Conservation (phyloP, 2,888 invertebrate genomes). For the Parnassius apollo region DNA sequence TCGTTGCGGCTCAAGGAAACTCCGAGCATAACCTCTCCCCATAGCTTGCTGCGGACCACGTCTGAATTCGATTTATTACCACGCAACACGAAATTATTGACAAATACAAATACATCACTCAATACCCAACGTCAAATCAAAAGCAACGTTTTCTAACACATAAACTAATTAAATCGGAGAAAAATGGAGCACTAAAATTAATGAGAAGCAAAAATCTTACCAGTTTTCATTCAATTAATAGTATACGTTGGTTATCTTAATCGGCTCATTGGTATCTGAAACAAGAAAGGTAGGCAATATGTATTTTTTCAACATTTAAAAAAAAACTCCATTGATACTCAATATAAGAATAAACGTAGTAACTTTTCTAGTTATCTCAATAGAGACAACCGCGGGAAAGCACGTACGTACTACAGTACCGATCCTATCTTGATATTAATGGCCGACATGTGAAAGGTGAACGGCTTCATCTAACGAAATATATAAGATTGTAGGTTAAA, state of each 20-base stretch:
- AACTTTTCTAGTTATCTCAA: conserved; percentile 10
- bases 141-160: too few species aligned
- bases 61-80: too few species aligned
- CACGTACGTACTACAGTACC: conserved; percentile 57
- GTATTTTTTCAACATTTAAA: neutral
- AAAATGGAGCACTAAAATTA: too few species aligned
- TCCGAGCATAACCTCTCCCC: too few species aligned
- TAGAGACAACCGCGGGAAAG: conserved; percentile 31
- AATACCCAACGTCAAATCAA: too few species aligned
- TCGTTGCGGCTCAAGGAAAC: too few species aligned
- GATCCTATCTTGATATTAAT: conserved; percentile 74
- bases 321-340: too few species aligned
- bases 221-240: neutral
- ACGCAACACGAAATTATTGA: too few species aligned
- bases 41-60: too few species aligned
- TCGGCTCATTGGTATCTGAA: conserved; percentile 1
- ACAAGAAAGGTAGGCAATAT: conserved; percentile 1
- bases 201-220: neutral
- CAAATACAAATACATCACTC: too few species aligned
- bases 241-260: neutral
- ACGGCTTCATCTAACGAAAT: conserved; percentile 62
- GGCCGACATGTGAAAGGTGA: conserved; percentile 74
- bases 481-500: conserved; percentile 4
- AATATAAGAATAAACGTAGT: too few species aligned
- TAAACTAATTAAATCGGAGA: too few species aligned